Percentiles rank a stretch among this genome's conserved stretches.
phyloP scores from a whole-genome alignment of 2,797 vertebrate genomes.

The Sebastes kiyomatsui region DNA sequence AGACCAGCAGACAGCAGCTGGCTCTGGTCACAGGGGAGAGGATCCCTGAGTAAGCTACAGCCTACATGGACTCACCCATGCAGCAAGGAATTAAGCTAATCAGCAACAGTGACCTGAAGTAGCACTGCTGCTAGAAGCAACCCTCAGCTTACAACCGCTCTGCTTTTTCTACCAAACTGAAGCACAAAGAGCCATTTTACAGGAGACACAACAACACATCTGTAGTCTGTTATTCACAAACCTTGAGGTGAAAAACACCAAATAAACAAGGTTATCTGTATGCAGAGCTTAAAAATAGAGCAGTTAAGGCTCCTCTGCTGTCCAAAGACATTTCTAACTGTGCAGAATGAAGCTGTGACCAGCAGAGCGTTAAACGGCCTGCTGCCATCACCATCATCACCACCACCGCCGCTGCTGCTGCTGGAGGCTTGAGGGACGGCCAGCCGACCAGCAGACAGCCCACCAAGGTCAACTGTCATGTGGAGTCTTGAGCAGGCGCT shows the following conservation, averaged over 20 bases:
- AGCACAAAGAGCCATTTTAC: neutral
- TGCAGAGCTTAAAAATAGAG: neutral
- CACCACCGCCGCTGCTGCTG: neutral
- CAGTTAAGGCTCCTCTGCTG: neutral
- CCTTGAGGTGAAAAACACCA: neutral
- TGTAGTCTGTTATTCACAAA: neutral
- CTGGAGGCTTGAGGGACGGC: neutral
- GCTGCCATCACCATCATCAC: neutral
- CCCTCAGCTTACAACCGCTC: neutral
- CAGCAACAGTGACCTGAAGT: constrained; percentile 19
- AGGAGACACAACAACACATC: neutral
- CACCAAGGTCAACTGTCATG: constrained; percentile 41
- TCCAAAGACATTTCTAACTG: constrained; percentile 4
- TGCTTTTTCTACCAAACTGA: neutral
- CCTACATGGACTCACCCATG: neutral
- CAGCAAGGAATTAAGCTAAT: constrained; percentile 25
- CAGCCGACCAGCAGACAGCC: constrained; percentile 15
- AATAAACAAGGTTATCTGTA: neutral
- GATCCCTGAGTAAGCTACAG: constrained; percentile 1
- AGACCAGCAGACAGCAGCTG: constrained; percentile 4
- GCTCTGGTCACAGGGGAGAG: neutral
- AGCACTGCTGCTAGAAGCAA: neutral
- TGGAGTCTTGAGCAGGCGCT: neutral
- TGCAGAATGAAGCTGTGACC: constrained; percentile 1
- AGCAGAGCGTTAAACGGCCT: constrained; percentile 33